Conservation (phyloP, 2,888 invertebrate species). For the Steinernema hermaphroditum region DNA sequence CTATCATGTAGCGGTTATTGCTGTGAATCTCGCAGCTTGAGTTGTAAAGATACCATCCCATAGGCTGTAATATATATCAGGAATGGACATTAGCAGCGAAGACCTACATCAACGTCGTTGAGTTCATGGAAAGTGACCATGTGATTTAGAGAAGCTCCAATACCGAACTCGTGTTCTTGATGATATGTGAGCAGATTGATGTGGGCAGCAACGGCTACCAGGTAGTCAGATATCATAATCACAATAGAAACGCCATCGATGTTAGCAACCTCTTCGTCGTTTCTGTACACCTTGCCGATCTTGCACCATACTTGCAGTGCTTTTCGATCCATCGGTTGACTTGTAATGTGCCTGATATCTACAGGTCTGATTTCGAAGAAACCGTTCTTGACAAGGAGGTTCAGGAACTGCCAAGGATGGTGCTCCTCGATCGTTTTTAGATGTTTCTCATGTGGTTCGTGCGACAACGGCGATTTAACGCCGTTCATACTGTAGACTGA, state of each 20-base stretch:
- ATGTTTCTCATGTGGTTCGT: background rate
- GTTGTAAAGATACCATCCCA: background rate
- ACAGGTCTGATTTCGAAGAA: background rate
- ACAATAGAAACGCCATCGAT: background rate
- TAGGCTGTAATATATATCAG: background rate
- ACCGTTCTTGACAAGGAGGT: background rate
- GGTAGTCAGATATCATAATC: background rate
- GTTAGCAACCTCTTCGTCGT: background rate
- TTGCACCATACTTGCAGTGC: background rate
- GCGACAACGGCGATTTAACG: background rate
- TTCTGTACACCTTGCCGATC: background rate
- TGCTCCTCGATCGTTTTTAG: background rate
- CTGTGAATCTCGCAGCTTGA: background rate
- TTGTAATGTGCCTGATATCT: background rate
- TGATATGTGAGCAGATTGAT: background rate
- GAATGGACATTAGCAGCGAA: too few relatives aligned
- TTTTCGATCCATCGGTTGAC: background rate
- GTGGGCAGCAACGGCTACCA: slow-evolving; percentile 1
- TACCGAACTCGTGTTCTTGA: background rate
- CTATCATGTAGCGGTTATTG: slow-evolving; percentile 1
- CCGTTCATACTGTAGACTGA: background rate
- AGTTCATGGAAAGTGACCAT: slow-evolving; percentile 1
- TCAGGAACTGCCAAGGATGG: background rate
- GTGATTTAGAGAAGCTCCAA: slow-evolving; percentile 1
- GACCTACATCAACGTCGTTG: background rate